These are phyloP conservation scores for Premnoplex brunnescens DNA, from an alignment of 2,797 vertebrate species.

Conservation along the genomic window DNA sequence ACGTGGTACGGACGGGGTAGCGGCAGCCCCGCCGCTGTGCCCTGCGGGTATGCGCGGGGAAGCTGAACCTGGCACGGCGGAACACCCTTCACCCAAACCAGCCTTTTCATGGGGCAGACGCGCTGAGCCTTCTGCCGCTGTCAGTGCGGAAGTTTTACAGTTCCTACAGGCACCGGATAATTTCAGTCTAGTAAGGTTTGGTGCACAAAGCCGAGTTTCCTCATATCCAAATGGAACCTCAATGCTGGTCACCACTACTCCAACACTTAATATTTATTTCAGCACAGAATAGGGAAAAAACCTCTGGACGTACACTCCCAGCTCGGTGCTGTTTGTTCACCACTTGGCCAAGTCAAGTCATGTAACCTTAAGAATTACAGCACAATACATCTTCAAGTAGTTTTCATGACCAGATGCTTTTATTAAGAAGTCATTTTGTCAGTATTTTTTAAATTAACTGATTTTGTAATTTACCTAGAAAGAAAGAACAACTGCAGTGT, in stretches of 20 bases:
- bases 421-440: neutral
- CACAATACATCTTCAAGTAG: neutral
- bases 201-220: neutral
- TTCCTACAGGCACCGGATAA: no score
- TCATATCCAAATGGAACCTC: neutral
- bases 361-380: neutral
- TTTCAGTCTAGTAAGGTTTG: neutral
- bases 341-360: accelerated
- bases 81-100: neutral
- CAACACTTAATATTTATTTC: neutral
- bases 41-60: no score
- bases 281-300: neutral
- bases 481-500: neutral
- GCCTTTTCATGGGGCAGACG: no score
- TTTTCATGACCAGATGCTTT: neutral
- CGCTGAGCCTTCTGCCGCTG: no score
- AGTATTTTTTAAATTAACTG: neutral
- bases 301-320: accelerated
- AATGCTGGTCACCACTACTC: neutral
- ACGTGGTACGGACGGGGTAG: neutral
- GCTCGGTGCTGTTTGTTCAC: neutral
- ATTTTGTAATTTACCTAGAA: neutral
- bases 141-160: neutral
- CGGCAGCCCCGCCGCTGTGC: neutral
- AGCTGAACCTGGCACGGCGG: no score